Conservation (phyloP, 2,888 invertebrate genomes). For the Lasiommata megera region DNA sequence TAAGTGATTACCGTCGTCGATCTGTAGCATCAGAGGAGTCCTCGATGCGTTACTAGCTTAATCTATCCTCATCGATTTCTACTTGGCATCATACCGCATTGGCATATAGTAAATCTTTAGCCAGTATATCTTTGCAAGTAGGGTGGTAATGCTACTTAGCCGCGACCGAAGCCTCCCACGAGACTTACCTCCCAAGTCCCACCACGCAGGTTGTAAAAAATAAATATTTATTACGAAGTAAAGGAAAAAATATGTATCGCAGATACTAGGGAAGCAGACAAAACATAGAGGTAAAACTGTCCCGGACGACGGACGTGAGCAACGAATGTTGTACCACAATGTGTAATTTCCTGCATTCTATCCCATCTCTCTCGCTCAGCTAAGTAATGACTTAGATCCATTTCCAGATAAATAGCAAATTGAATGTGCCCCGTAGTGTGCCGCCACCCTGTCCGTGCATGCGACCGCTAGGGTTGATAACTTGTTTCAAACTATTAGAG, state of each 20-base stretch:
- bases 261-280: neutral
- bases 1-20: too few relatives aligned
- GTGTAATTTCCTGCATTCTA: conserved; percentile 74
- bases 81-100: too few relatives aligned
- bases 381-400: conserved; percentile 82
- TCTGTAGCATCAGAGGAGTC: too few relatives aligned
- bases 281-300: conserved; percentile 29
- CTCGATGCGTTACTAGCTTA: too few relatives aligned
- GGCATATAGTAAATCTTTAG: too few relatives aligned
- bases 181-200: too few relatives aligned
- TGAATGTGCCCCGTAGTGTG: conserved; percentile 65
- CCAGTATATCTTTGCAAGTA: too few relatives aligned
- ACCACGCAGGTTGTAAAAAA: too few relatives aligned
- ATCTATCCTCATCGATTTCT: too few relatives aligned
- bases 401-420: conserved; percentile 81
- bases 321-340: conserved; percentile 57
- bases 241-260: neutral
- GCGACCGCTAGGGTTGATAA: conserved; percentile 4
- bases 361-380: conserved; percentile 75
- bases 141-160: too few relatives aligned
- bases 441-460: conserved; percentile 28
- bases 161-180: too few relatives aligned
- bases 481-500: neutral
- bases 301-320: conserved; percentile 33
- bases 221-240: neutral